Evolutionary conservation across 1,140 invertebrate species (phyloP).

Genomic region (Drosophila willistoni): DNA sequence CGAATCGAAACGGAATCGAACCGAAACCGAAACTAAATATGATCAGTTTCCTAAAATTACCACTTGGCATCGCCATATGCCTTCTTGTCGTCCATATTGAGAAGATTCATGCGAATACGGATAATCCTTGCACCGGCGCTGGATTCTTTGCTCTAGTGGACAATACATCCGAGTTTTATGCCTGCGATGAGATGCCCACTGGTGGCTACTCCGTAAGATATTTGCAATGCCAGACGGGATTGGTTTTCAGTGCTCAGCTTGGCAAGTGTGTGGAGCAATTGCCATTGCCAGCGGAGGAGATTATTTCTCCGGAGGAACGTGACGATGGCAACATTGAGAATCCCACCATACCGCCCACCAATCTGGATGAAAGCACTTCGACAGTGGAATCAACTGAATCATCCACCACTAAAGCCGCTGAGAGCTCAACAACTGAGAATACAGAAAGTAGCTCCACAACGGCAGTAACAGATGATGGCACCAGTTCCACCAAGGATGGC

Average conservation of each 20-base stretch:
- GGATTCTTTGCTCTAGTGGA: conserved; percentile 48
- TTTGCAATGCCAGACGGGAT: conserved; percentile 42
- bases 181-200: conserved; percentile 32
- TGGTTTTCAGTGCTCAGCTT: conserved; percentile 35
- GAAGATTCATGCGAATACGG: background rate
- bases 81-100: conserved; percentile 27
- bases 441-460: background rate
- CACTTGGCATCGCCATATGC: background rate
- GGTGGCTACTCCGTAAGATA: conserved; percentile 41
- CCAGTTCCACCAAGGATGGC: background rate
- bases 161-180: conserved; percentile 46
- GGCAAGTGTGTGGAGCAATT: conserved; percentile 31
- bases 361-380: conserved; percentile 31
- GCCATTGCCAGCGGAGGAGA: background rate
- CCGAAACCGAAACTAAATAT: conserved; percentile 11
- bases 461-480: background rate
- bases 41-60: conserved; percentile 21
- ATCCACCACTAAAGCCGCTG: background rate
- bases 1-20: background rate
- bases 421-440: background rate
- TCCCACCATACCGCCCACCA: conserved; percentile 56
- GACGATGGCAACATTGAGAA: conserved; percentile 66
- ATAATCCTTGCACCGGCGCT: conserved; percentile 30
- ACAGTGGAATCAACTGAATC: background rate
- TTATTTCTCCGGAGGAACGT: conserved; percentile 3